Evolutionary conservation across 2,113 vertebrate genomes (phyloP).

Genomic region (Myotis lucifugus): DNA sequence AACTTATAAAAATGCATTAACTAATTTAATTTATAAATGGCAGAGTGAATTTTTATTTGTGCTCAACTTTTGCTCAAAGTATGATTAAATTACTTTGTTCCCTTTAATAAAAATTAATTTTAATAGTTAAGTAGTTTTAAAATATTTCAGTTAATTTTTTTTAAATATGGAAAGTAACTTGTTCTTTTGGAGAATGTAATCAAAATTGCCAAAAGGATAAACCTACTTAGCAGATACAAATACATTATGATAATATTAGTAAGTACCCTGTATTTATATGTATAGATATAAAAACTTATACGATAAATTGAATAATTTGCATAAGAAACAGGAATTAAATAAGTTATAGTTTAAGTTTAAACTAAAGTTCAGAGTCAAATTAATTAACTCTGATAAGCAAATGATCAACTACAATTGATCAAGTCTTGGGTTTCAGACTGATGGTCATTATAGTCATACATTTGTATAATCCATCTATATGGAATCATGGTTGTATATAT

Average conservation of each 20-base stretch:
- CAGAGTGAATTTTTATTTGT: neutral
- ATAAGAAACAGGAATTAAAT: neutral
- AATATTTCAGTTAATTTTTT: neutral
- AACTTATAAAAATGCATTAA: neutral
- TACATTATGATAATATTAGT: neutral
- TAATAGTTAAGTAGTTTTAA: neutral
- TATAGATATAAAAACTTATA: neutral
- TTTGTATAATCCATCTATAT: neutral
- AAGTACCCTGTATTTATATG: neutral
- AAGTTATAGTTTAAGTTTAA: neutral
- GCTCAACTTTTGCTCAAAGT: neutral
- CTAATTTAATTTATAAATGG: neutral
- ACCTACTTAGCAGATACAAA: neutral
- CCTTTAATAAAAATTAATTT: neutral
- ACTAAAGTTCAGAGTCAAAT: slow-evolving; percentile 1
- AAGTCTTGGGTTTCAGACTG: neutral
- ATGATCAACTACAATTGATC: neutral
- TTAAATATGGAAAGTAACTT: neutral
- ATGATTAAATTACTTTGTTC: neutral
- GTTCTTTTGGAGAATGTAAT: neutral
- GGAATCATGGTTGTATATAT: neutral
- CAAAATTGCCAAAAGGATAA: neutral
- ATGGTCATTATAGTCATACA: neutral
- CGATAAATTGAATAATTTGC: neutral
- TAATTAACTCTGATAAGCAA: neutral